A percentile compares a stretch with the other conserved stretches of the same genome.
Conservation (phyloP, 92 coral and sea anemone species). For the Parazoanthus darwini region DNA sequence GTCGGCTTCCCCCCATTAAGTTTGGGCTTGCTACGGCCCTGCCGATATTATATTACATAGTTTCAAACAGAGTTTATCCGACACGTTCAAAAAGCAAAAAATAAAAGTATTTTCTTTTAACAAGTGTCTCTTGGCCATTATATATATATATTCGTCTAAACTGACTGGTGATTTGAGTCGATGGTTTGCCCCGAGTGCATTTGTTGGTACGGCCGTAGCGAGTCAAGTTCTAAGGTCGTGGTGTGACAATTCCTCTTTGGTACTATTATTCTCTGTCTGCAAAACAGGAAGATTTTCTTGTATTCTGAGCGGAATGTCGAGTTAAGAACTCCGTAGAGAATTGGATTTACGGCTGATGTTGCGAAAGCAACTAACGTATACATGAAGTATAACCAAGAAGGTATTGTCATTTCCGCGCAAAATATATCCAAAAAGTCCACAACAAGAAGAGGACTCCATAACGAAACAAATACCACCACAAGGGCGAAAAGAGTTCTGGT, state of each 20-base stretch:
- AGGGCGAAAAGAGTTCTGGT: slow-evolving; percentile 14
- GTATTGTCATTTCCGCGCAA: not conserved
- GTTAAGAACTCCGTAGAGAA: not conserved
- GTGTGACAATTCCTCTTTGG: not conserved
- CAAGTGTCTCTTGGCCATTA: too few relatives aligned
- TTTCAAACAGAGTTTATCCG: too few relatives aligned
- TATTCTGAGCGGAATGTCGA: slow-evolving; percentile 11
- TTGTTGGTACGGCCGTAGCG: not conserved
- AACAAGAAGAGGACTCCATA: not conserved
- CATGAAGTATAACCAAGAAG: not conserved
- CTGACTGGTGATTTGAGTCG: too few relatives aligned
- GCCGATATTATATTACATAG: too few relatives aligned
- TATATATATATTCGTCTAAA: too few relatives aligned
- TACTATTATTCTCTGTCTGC: not conserved
- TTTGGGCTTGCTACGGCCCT: too few relatives aligned
- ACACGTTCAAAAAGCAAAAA: too few relatives aligned
- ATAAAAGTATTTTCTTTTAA: too few relatives aligned
- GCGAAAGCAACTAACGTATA: not conserved
- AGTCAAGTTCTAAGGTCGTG: not conserved
- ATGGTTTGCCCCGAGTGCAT: not conserved
- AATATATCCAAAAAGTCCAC: slow-evolving; percentile 2
- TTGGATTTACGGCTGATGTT: not conserved
- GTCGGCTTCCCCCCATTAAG: too few relatives aligned
- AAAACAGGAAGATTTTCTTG: not conserved
- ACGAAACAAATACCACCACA: not conserved